Conservation (phyloP, 2,797 vertebrate genomes). For the Myripristis jacobus region DNA sequence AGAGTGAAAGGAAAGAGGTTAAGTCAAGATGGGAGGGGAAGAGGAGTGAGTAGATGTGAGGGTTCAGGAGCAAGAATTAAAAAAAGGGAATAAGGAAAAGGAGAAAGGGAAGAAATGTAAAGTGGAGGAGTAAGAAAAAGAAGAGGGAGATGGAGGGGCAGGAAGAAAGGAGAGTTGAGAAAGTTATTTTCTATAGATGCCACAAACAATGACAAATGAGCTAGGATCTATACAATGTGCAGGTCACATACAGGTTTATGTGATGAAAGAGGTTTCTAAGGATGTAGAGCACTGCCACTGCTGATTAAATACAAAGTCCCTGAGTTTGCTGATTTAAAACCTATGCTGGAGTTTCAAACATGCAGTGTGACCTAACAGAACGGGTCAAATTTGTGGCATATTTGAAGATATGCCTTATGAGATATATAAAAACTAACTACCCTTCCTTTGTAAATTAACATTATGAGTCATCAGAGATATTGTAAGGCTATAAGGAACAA, state of each 20-base stretch:
- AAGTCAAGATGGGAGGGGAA: no score
- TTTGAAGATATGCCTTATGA: no score
- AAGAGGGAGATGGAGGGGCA: background rate
- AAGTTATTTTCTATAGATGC: background rate
- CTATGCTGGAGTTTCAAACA: no score
- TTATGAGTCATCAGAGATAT: background rate
- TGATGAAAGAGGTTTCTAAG: background rate
- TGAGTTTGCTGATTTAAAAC: no score
- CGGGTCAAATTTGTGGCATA: no score
- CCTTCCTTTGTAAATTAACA: conserved; percentile 15
- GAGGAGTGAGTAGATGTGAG: no score
- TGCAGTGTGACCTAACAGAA: background rate
- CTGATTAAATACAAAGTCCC: no score
- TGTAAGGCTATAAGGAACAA: background rate
- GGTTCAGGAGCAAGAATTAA: no score
- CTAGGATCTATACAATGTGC: background rate
- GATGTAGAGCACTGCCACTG: background rate
- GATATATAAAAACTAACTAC: conserved; percentile 33
- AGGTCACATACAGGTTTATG: background rate
- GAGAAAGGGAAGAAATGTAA: no score
- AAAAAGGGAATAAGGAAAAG: no score
- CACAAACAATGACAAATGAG: background rate
- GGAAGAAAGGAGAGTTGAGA: background rate
- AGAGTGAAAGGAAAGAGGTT: background rate
- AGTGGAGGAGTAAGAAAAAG: background rate